Evolutionary conservation across 2,113 vertebrate genomes (phyloP).

Genomic region (Microcebus lehilahytsara): DNA sequence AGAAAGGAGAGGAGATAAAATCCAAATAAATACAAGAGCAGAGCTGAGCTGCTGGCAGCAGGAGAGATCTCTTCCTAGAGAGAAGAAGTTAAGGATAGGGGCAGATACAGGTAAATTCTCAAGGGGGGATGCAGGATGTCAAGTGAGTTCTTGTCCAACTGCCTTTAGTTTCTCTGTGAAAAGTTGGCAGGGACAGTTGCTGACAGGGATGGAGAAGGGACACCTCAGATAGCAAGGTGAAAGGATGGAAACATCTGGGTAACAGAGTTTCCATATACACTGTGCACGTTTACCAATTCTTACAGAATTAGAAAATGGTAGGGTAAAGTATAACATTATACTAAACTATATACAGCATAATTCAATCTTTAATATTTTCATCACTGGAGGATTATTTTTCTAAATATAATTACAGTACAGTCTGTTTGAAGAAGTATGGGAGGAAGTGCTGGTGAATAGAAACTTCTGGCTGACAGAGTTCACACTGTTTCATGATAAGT

Average conservation of each 20-base stretch:
- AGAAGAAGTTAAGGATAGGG: background rate
- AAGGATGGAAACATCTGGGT: background rate
- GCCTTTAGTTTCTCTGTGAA: background rate
- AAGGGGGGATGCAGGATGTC: background rate
- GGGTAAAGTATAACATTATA: background rate
- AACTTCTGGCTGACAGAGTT: background rate
- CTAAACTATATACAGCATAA: background rate
- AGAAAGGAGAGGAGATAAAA: conserved; percentile 13
- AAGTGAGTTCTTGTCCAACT: background rate
- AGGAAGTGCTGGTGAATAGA: background rate
- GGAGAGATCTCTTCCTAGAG: background rate
- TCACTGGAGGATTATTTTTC: background rate
- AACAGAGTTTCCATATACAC: background rate
- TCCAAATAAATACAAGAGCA: background rate
- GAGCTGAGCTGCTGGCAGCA: background rate
- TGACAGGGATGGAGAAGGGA: background rate
- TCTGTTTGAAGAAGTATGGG: background rate
- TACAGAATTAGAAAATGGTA: background rate
- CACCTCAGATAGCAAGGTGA: background rate
- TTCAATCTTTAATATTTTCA: background rate
- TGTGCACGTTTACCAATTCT: background rate
- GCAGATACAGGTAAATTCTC: background rate
- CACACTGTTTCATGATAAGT: background rate
- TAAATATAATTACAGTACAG: background rate
- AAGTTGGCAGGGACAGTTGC: background rate